These are phyloP conservation scores for Mechanitis mazaeus DNA, from an alignment of 2,888 invertebrate genomes.

Conservation along the genomic window DNA sequence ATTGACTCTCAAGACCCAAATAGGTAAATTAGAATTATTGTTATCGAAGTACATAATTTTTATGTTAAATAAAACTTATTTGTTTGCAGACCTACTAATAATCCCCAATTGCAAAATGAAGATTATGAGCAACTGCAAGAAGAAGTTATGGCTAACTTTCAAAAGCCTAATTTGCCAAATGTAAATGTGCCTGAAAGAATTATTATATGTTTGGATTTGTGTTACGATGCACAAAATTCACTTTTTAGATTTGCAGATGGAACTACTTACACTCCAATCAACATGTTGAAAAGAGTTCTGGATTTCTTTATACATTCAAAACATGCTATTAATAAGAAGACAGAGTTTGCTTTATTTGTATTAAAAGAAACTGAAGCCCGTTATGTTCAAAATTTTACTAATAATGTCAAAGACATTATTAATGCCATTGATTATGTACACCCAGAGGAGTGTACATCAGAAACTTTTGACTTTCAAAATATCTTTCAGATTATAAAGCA, in stretches of 20 bases:
- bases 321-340: constrained; percentile 74
- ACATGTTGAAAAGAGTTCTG: constrained; percentile 79
- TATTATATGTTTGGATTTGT: constrained; percentile 79
- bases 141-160: constrained; percentile 61
- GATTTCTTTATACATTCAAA: constrained; percentile 80
- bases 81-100: constrained; percentile 27
- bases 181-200: constrained; percentile 79
- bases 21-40: no score
- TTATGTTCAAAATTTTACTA: constrained; percentile 80
- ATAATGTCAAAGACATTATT: constrained; percentile 75
- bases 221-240: constrained; percentile 74
- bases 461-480: constrained; percentile 74
- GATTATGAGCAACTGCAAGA: constrained; percentile 46
- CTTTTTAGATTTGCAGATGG: constrained; percentile 73
- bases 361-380: constrained; percentile 71
- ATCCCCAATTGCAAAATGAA: constrained; percentile 28
- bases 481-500: constrained; percentile 74
- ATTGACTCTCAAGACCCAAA: no score
- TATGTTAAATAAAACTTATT: constrained; percentile 2
- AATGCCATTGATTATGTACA: constrained; percentile 73
- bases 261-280: constrained; percentile 73
- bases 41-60: not conserved
- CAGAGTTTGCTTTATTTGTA: constrained; percentile 79
- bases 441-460: constrained; percentile 68
- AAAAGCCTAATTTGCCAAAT: constrained; percentile 67